Conservation (phyloP, 2,888 invertebrate genomes). For the Sarcophaga caerulescens region DNA sequence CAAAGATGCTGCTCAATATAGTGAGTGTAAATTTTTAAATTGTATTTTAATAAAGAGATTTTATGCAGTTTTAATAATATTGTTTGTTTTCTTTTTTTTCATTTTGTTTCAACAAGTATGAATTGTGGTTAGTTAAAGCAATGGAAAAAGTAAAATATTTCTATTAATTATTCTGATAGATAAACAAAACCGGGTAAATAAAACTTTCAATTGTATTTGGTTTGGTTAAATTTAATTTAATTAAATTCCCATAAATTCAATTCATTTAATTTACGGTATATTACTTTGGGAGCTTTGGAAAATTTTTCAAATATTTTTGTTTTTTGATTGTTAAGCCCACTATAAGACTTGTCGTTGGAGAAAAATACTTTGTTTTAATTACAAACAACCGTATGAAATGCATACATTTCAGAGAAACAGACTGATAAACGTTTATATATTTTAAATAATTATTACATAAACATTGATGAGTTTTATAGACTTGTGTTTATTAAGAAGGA, state of each 20-base stretch:
- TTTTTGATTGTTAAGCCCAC: too few species aligned
- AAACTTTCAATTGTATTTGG: background rate
- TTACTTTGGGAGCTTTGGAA: too few species aligned
- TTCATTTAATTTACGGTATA: too few species aligned
- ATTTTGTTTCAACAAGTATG: background rate
- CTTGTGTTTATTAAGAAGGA: too few species aligned
- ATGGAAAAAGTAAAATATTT: background rate
- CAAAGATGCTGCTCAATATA: conserved; percentile 49
- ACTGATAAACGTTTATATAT: too few species aligned
- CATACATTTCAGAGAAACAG: too few species aligned
- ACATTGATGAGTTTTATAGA: too few species aligned
- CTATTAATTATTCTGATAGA: conserved; percentile 1
- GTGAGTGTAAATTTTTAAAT: conserved; percentile 36
- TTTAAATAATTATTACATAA: too few species aligned
- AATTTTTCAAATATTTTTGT: too few species aligned
- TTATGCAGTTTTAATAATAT: background rate
- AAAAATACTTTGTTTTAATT: too few species aligned
- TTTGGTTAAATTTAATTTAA: background rate
- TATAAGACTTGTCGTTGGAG: too few species aligned
- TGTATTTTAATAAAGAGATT: conserved; percentile 19
- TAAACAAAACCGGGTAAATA: background rate
- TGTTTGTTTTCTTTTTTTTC: background rate
- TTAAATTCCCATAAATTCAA: background rate
- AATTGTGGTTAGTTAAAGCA: background rate
- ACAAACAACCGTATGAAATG: too few species aligned